Conservation (phyloP, 2,888 invertebrate genomes). For the Epistrophe grossulariae region DNA sequence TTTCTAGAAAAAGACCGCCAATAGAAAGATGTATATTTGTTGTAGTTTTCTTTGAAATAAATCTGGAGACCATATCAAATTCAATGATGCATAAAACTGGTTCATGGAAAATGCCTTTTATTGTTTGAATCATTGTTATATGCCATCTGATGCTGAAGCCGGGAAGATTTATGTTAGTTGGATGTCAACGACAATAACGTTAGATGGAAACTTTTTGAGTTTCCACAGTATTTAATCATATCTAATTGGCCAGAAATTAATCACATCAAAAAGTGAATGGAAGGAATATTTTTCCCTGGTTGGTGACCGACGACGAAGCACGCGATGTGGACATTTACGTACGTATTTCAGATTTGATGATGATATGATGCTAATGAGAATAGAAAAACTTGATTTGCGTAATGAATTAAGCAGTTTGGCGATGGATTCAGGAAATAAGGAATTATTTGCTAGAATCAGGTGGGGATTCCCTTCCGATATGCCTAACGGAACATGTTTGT, state of each 20-base stretch:
- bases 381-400: not conserved
- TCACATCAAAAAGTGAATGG: not conserved
- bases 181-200: not conserved
- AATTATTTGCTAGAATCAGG: not conserved
- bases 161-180: not conserved
- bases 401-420: not conserved
- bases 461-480: not conserved
- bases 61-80: conserved; percentile 11
- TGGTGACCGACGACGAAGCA: not conserved
- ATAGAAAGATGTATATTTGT: not conserved
- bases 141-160: conserved; percentile 21
- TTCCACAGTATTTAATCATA: not conserved
- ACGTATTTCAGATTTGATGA: not conserved
- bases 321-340: not conserved
- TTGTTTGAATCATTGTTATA: conserved; percentile 8
- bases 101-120: conserved; percentile 6
- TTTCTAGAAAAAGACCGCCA: not conserved
- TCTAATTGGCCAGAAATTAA: conserved; percentile 4
- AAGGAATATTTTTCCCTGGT: not conserved
- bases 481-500: not conserved
- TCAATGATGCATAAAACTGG: conserved; percentile 25
- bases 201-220: conserved; percentile 1
- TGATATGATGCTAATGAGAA: not conserved
- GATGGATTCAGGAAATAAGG: not conserved
- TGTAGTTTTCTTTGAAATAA: conserved; percentile 1